Base-by-base conservation (phyloP, 1,140 invertebrate genomes). In the Camponotus pennsylvanicus region DNA sequence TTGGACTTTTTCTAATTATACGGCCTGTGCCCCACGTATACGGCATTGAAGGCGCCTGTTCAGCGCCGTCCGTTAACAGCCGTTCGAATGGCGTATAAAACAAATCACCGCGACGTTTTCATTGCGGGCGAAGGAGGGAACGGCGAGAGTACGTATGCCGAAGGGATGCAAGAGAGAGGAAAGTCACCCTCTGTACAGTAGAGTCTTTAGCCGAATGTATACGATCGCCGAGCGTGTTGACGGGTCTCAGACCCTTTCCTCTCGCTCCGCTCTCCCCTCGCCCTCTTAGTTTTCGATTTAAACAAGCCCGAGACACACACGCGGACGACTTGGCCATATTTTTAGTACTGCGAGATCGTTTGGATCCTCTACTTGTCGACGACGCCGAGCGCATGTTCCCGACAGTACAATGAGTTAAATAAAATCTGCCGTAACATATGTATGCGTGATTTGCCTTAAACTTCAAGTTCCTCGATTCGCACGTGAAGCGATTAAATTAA, bases 271-370 rank as follows among this genome's bases (percentile, higher is more conserved):
- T 85, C 75, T 85, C 73, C 57, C 45, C 4, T 78, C 75, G 42
- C 37, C 70, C 67, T 69, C 83, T 85, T 61, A 49, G 49, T 77
- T 85, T 27, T 85, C 75, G 75, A 80, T 66, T 84, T 79, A 70
- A 70, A 80, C 66, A 80, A 80, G 49, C 64, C 37, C 27, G 63
- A 79, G 63, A 79, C 15, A 52, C 42, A 45, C 49, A 15, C 42
- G 63, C 37, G 32, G 64, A 34, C 49, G 78, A 45, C 49, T 9
- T 69, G 27, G 37, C 21, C 15, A 52, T 80, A 80, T 80, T 80
- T 80, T 80, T 80, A 80, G 78, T 80, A 80, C 37, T 27, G 66
- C 78, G 52, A 80, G 78, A 80, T 80, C 78, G 78, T 80, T 80
- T 80, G 78, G 66, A 70, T 70, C 66, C 42, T 49, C 66, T 59